Evolutionary conservation across 2,797 vertebrate species (phyloP).

Genomic region (Pangasius mekongensis): DNA sequence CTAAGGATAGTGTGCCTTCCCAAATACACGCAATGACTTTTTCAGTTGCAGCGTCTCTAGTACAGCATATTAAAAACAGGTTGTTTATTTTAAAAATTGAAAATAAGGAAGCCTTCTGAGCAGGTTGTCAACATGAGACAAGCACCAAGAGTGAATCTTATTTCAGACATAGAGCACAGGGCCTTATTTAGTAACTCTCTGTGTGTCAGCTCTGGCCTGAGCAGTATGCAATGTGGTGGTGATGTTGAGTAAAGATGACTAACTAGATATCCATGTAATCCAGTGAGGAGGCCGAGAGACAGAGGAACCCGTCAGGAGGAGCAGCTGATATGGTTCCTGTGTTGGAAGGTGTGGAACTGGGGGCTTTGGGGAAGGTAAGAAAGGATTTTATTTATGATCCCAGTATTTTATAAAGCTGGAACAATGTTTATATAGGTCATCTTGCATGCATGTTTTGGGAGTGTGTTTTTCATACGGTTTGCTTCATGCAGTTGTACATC

Average conservation of each 20-base stretch:
- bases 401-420: background rate
- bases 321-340: constrained; percentile 85
- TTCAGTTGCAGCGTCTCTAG: background rate
- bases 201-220: constrained; percentile 20
- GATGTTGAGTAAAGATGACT: constrained; percentile 16
- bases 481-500: background rate
- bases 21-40: background rate
- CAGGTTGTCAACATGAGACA: background rate
- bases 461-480: background rate
- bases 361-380: constrained; percentile 87
- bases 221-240: background rate
- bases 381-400: background rate
- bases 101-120: background rate
- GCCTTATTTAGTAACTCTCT: constrained; percentile 35
- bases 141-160: constrained; percentile 10
- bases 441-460: background rate
- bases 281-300: constrained; percentile 92
- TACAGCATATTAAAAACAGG: background rate
- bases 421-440: background rate
- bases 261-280: constrained; percentile 17
- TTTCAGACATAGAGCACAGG: constrained; percentile 21
- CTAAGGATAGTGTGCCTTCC: background rate
- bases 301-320: constrained; percentile 88
- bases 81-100: background rate
- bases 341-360: constrained; percentile 91